A percentile compares a stretch with the other conserved stretches of the same genome.
These are phyloP conservation scores for Chionoecetes opilio DNA, from an alignment of 1,140 invertebrate species.

Conservation along the genomic window DNA sequence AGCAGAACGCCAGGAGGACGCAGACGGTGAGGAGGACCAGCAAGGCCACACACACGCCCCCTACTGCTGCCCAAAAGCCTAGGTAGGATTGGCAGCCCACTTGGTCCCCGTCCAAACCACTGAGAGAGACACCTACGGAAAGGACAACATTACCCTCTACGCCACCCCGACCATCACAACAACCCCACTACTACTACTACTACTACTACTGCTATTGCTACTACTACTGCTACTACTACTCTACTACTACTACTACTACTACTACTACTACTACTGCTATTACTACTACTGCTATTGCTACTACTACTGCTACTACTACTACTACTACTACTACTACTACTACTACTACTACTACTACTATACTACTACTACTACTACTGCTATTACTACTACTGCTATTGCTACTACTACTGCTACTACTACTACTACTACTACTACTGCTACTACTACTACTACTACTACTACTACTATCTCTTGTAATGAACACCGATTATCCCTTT, in stretches of 20 bases:
- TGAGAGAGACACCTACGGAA: constrained; percentile 62
- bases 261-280: neutral
- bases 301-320: neutral
- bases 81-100: constrained; percentile 54
- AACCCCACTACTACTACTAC: neutral
- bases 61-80: constrained; percentile 61
- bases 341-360: no score
- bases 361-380: neutral
- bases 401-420: neutral
- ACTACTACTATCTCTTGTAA: no score
- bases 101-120: constrained; percentile 38
- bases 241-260: neutral
- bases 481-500: neutral
- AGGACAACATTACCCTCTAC: neutral
- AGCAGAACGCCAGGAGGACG: constrained; percentile 47
- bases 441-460: no score
- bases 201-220: neutral
- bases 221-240: neutral
- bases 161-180: no score
- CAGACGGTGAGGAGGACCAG: constrained; percentile 43
- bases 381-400: neutral
- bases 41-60: constrained; percentile 43
- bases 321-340: neutral
- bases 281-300: neutral
- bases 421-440: neutral